Conservation (phyloP, 2,797 vertebrate species). For the Myripristis murdjan region DNA sequence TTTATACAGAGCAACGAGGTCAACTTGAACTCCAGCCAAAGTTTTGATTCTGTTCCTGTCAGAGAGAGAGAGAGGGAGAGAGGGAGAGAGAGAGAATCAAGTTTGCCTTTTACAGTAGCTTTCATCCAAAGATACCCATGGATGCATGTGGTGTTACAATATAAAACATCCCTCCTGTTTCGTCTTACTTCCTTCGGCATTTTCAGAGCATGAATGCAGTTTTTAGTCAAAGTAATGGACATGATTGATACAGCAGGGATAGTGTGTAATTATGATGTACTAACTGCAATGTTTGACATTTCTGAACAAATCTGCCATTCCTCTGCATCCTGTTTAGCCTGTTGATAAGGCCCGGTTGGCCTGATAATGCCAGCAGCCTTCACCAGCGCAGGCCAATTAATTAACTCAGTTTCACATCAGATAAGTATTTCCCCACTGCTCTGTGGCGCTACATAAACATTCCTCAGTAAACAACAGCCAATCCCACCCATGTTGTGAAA, state of each 20-base stretch:
- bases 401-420: constrained; percentile 69
- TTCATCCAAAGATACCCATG: constrained; percentile 67
- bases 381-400: constrained; percentile 65
- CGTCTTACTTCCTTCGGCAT: not conserved
- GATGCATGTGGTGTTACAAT: constrained; percentile 60
- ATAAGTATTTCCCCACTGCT: constrained; percentile 72
- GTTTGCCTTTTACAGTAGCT: constrained; percentile 78
- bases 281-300: not conserved
- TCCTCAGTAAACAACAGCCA: constrained; percentile 76
- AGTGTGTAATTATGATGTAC: constrained; percentile 6
- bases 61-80: constrained; percentile 67
- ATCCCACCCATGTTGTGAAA: constrained; percentile 82
- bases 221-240: not conserved
- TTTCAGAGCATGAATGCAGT: not conserved
- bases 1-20: constrained; percentile 84
- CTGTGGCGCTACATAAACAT: constrained; percentile 77
- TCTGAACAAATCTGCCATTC: constrained; percentile 9
- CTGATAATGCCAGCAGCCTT: constrained; percentile 45
- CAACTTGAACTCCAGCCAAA: constrained; percentile 86
- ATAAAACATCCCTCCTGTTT: constrained; percentile 27
- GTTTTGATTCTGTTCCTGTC: constrained; percentile 81
- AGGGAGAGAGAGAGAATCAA: constrained; percentile 72
- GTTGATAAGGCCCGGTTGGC: constrained; percentile 33
- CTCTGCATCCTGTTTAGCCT: constrained; percentile 15
- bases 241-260: not conserved